Evolutionary conservation across 2,113 vertebrate species (phyloP).

Genomic region (Heterotis niloticus): DNA sequence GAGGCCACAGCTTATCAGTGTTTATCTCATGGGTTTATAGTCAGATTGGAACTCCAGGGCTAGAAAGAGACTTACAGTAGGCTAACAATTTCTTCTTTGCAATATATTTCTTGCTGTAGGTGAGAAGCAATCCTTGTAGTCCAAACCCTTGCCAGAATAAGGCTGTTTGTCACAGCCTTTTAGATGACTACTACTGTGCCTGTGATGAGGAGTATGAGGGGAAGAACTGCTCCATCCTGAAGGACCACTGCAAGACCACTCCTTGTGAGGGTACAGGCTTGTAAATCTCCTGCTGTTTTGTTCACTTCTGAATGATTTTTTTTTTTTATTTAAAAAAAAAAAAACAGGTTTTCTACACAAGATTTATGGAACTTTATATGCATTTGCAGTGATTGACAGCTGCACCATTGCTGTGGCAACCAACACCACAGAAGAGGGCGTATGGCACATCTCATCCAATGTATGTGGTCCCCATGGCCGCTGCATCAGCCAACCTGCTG

Average conservation of each 20-base stretch:
- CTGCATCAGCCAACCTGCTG: slow-evolving; percentile 83
- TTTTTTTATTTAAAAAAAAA: too few species aligned
- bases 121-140: slow-evolving; percentile 75
- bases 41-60: slow-evolving; percentile 1
- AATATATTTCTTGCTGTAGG: slow-evolving; percentile 50
- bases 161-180: slow-evolving; percentile 75
- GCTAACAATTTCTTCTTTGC: slow-evolving; percentile 13
- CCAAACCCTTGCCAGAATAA: slow-evolving; percentile 84
- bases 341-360: too few species aligned
- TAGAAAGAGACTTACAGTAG: not conserved
- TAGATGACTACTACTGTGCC: slow-evolving; percentile 82
- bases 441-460: slow-evolving; percentile 73
- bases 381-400: slow-evolving; percentile 80
- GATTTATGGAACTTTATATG: not conserved
- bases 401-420: slow-evolving; percentile 81
- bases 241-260: slow-evolving; percentile 85
- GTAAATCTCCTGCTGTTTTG: not conserved
- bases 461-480: slow-evolving; percentile 86
- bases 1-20: not conserved
- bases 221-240: slow-evolving; percentile 84
- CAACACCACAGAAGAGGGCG: slow-evolving; percentile 64
- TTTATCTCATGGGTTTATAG: slow-evolving; percentile 4
- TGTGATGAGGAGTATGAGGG: slow-evolving; percentile 84
- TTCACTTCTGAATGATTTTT: too few species aligned
- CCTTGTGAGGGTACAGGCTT: slow-evolving; percentile 74